phyloP scores from a whole-genome alignment of 2,797 vertebrate species.

The Melopsittacus undulatus region DNA sequence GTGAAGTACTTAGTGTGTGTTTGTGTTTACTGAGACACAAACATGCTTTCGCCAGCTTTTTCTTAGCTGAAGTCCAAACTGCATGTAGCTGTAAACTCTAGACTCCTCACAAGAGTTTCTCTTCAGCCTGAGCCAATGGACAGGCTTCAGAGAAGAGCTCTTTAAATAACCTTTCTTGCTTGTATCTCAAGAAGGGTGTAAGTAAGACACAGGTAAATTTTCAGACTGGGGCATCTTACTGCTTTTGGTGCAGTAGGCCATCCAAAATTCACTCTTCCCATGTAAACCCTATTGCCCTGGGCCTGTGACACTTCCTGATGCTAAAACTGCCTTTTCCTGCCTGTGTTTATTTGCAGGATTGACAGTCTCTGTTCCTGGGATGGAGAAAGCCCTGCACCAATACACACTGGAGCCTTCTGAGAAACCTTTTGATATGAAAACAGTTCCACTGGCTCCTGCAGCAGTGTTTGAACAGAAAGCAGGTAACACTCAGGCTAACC shows the following conservation, averaged over 20 bases:
- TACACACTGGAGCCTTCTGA: constrained; percentile 94
- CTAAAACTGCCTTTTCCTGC: not conserved
- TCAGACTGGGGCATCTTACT: not conserved
- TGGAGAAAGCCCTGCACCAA: constrained; percentile 96
- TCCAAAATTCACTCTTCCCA: not conserved
- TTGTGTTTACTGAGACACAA: not conserved
- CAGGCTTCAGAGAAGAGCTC: not conserved
- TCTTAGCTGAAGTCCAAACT: not conserved
- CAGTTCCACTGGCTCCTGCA: constrained; percentile 88
- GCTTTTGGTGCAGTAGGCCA: not conserved
- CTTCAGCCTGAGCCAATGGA: not conserved
- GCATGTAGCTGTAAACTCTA: not conserved
- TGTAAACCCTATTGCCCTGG: not conserved
- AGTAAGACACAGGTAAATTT: not conserved
- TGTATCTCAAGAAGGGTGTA: not conserved
- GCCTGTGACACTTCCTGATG: not conserved
- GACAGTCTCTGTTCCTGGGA: constrained; percentile 90
- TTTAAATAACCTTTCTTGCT: not conserved
- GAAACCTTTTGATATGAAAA: constrained; percentile 95
- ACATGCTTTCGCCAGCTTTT: not conserved
- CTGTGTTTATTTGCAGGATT: constrained; percentile 77
- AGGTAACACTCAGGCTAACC: constrained; percentile 71
- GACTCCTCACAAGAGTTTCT: not conserved
- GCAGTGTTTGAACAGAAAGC: constrained; percentile 90
- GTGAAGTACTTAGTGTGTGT: fast-evolving